Evolutionary conservation across 2,797 vertebrate genomes (phyloP), one percentile per base, ranked within the genome.

Genomic region (Jordanella pulchra): DNA sequence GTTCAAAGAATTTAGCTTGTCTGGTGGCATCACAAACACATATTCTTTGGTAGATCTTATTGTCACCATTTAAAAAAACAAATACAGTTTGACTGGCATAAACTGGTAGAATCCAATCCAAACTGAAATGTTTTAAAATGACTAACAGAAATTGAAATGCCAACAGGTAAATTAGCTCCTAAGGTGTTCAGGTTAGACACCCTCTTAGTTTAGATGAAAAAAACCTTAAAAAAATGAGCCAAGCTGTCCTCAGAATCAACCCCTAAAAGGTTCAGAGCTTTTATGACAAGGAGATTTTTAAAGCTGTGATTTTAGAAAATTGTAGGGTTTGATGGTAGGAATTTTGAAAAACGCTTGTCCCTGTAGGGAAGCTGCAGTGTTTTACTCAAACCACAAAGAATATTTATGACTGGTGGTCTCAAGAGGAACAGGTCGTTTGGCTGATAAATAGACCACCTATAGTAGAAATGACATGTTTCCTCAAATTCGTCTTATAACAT

Each of bases 251-350:
- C 64, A 83, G 73, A 78, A 83, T 82, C 73, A 75, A 42, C 72
- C 4, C 28, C 47, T 42, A 13, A 51, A 73, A 89, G 69, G 75
- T 84, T 87, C 83, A 81, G 86, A 82, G 78, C 68, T 78, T 61
- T 61, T 39, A 61, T 81, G 82, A 84, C 23, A 50, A 71, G 71
- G 85, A 75, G 77, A 80, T 86, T 92, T 27, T 88, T 87, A 79
- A 82, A 75, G 76, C 82, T 28, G 75, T 74, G 78, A 93, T 91
- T 92, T 92, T 85, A 88, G 85, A 70, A 92, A 93, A 93, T 78
- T 87, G 82, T 75, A 92, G 82, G 88, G 83, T 91, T 91, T 90
- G 72, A 89, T 88, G 50, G 75, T 73, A 63, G 70, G 58, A 81
- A 86, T 88, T 85, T 85, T 89, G 89, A 86, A 84, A 77, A 83